Conservation (phyloP, 2,888 invertebrate genomes). For the Chironomus riparius region DNA sequence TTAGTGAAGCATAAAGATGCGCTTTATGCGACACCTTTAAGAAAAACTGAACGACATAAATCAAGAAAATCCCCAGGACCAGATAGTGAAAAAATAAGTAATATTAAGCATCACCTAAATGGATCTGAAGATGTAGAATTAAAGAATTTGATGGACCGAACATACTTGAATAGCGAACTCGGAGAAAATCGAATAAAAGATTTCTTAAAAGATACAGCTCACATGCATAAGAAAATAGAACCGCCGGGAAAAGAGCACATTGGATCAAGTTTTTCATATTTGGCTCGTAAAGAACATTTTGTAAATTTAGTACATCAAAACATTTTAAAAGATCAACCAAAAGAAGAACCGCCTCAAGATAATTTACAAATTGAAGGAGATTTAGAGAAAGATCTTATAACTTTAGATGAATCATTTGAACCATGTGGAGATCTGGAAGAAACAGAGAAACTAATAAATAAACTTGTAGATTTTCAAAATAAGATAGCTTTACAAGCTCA, state of each 20-base stretch:
- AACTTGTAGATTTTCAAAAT: slow-evolving; percentile 6
- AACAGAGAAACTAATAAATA: slow-evolving; percentile 18
- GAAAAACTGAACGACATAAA: slow-evolving; percentile 23
- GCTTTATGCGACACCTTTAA: slow-evolving; percentile 20
- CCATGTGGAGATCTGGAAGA: slow-evolving; percentile 19
- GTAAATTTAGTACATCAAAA: slow-evolving; percentile 43
- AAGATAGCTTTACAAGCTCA: not conserved
- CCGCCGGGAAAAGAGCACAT: slow-evolving; percentile 39
- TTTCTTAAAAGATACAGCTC: slow-evolving; percentile 42
- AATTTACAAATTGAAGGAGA: slow-evolving; percentile 4
- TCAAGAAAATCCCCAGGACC: slow-evolving; percentile 1
- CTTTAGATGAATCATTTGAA: slow-evolving; percentile 23
- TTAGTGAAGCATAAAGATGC: slow-evolving; percentile 17
- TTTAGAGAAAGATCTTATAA: slow-evolving; percentile 23
- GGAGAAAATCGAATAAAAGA: slow-evolving; percentile 42
- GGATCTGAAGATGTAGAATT: slow-evolving; percentile 7
- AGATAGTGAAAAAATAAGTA: slow-evolving; percentile 20
- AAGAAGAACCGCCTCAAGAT: not conserved
- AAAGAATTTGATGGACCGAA: slow-evolving; percentile 22
- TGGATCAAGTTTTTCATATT: slow-evolving; percentile 41
- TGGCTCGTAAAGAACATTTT: slow-evolving; percentile 43
- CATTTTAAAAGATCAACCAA: slow-evolving; percentile 31
- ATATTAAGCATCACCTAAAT: slow-evolving; percentile 19
- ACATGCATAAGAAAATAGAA: slow-evolving; percentile 40
- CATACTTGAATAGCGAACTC: slow-evolving; percentile 32